Evolutionary conservation across 37 sponge, comb jelly and placozoan genomes (phyloP), one percentile per base, ranked within the genome.

Genomic region (Agelas oroides): DNA sequence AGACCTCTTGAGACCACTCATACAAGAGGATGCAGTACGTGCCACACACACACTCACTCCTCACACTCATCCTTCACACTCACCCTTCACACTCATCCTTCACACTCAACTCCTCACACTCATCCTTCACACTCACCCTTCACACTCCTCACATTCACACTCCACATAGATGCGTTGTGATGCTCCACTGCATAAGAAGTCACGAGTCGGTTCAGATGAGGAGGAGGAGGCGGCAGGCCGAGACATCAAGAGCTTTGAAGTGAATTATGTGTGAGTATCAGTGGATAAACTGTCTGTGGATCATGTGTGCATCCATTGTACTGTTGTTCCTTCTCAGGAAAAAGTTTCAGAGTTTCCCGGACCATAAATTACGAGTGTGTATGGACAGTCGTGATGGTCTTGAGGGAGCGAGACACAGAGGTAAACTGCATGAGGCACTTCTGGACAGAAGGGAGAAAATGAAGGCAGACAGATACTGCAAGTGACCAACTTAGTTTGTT

Each of bases 401-500:
- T 39, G 69, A 88, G 25, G 55, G 46, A 36, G 92, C 95, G 2
- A 84, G 74, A 24, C 27, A 58, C 13, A 33, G 76, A 30, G 95
- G 95, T 17, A 84, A 80, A 39, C 78, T 94, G 6, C 92, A 94
- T 33, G 95, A 94, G 30, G 86, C 86, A 41, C 46, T 94, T 61
- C 69, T 94, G 55, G 95, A 94, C 75, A 83, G 94, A 32, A 78
- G 94, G 35, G 86, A 82, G 28, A 89, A 90, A 46, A 94, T 94
- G 94, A 94, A 94, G 59, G 87, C 94, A 69, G 94, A 94, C 66
- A 84, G 94, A 74, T 94, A 94, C 88, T 94, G 94, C 65, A 94
- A 94, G 57, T 89, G 84, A 30, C 46, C 11, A 11, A 18, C 11
- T 23, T n/a, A n/a, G n/a, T n/a, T n/a, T 65, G 25, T 24, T 23